Conservation (phyloP, 2,797 vertebrate species). For the Acanthiza pusilla region DNA sequence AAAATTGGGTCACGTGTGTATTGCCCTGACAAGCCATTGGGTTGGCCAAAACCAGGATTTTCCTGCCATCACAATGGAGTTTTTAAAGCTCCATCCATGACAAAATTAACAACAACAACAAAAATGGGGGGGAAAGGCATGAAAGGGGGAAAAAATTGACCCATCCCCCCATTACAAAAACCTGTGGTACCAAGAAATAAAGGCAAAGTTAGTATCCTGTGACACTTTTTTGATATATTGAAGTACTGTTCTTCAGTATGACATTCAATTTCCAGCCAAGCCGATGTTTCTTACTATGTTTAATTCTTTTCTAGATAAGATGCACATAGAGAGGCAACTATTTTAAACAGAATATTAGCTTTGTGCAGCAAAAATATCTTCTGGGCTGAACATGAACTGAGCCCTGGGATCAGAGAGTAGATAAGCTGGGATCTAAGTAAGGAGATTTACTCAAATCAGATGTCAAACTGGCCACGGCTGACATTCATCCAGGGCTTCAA, state of each 20-base stretch:
- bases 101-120: not conserved
- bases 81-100: not conserved
- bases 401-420: not conserved
- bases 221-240: not conserved
- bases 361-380: not conserved
- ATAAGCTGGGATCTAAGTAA: not conserved
- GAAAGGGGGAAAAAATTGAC: fast-evolving
- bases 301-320: not conserved
- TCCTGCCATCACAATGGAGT: not conserved
- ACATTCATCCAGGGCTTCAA: not conserved
- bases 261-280: not conserved
- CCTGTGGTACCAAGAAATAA: not conserved
- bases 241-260: not conserved
- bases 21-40: not conserved
- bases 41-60: not conserved
- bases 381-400: not conserved
- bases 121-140: fast-evolving
- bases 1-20: slow-evolving; percentile 9
- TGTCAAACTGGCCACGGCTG: not conserved
- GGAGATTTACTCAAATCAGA: not conserved
- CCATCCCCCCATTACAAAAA: not conserved
- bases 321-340: not conserved
- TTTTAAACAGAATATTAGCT: not conserved
- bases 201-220: not conserved
- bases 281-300: not conserved